Evolutionary conservation across 1,140 invertebrate species (phyloP), one percentile per base, ranked within the genome.

Genomic region (Drosophila chauvacae): DNA sequence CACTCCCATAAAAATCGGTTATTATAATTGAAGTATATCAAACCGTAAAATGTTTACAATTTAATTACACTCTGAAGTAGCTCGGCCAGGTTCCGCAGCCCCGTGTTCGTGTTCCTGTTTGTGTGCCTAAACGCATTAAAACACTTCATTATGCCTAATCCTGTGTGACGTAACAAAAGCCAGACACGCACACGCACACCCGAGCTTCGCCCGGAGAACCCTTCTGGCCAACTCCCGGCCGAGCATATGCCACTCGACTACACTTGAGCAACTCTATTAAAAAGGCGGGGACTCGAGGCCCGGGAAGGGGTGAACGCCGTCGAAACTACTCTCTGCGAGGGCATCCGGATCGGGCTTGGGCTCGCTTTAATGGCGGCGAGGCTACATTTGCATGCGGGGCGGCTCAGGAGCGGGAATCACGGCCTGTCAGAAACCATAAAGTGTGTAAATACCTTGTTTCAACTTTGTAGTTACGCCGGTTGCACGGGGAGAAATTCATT

Each of bases 371-470:
- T 87, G 81, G 72, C 51, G 44, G 44, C 26, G 33, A 41, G 57
- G 55, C 51, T 48, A 77, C 41, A 84, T 88, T 84, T 83, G 84
- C 77, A 81, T 88, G 55, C 62, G 53, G 60, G 42, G 80, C 45
- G 44, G 48, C 20, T 51, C 51, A 20, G 30, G 51, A 53, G 39
- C 50, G 23, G 58, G 50, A 87, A 88, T 88, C 85, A 88, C 86
- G 78, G 81, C 74, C 87, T 72, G 85, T 88, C 85, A 85, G 85
- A 90, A 90, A 90, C 85, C 85, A 90, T 90, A 90, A 90, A 90
- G 85, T 90, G 81, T 81, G 87, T 80, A 90, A 90, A 90, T 84
- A 74, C 80, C 56, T 76, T 70, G 68, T 71, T 80, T 59, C 74
- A 88, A 88, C 71, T 80, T 74, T 79, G 44, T 57, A 59, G 59